Conservation (phyloP, 2,113 vertebrate genomes). For the Apteryx owenii region DNA sequence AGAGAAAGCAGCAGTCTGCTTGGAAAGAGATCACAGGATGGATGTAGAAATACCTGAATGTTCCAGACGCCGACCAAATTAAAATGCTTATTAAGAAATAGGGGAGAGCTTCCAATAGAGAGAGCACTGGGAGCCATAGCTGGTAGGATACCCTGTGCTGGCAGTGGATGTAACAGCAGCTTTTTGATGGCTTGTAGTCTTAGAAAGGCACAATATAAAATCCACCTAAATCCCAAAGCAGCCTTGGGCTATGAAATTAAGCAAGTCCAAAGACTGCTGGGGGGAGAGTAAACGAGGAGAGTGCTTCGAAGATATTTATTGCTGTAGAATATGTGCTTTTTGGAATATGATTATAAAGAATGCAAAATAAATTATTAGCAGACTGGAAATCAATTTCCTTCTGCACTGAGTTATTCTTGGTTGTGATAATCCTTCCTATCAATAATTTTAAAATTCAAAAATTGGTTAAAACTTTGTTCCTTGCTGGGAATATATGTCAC, state of each 20-base stretch:
- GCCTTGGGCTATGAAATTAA: conserved; percentile 1
- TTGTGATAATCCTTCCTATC: background rate
- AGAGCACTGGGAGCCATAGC: background rate
- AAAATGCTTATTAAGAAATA: background rate
- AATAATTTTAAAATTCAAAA: background rate
- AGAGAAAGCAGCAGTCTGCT: background rate
- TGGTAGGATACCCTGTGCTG: background rate
- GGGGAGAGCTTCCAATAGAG: background rate
- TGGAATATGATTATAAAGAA: background rate
- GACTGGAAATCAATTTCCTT: background rate
- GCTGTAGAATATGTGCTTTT: background rate
- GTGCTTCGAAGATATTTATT: background rate
- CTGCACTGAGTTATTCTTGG: background rate
- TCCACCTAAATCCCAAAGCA: background rate
- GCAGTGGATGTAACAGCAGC: background rate
- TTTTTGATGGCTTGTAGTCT: background rate
- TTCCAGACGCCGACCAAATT: background rate
- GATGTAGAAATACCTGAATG: background rate
- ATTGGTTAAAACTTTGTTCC: background rate
- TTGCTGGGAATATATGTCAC: background rate
- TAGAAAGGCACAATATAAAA: background rate
- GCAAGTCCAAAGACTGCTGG: background rate
- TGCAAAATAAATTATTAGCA: conserved; percentile 1
- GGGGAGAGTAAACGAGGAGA: background rate
- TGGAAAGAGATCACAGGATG: background rate